A percentile compares a stretch with the other conserved stretches of the same genome.
Evolutionary conservation across 2,113 vertebrate species (phyloP).

Genomic region (Pavo muticus): DNA sequence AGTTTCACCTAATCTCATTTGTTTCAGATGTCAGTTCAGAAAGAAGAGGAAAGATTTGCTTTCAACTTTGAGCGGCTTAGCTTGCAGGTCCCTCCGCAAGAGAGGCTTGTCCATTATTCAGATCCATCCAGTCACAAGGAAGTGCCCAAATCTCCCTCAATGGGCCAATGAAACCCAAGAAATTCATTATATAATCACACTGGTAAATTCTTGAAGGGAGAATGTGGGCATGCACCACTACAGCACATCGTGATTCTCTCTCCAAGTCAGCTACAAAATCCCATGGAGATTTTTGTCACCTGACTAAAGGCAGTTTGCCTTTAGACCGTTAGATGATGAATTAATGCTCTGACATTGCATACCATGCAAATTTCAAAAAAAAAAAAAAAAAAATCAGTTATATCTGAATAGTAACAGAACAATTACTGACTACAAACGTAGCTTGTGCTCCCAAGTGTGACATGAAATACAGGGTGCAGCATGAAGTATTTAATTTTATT

Average conservation of each 20-base stretch:
- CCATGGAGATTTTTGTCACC: neutral
- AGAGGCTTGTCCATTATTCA: neutral
- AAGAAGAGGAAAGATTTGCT: neutral
- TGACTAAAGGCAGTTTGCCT: neutral
- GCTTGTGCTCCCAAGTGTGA: too few species aligned
- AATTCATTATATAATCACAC: neutral
- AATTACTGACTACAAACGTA: neutral
- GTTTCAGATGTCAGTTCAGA: conserved; percentile 4
- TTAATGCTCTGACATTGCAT: neutral
- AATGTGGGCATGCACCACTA: neutral
- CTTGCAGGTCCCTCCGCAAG: neutral
- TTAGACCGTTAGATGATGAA: neutral
- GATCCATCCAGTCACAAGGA: neutral
- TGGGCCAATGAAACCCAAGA: neutral
- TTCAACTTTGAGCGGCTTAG: neutral
- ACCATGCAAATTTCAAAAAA: neutral
- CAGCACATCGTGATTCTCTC: neutral
- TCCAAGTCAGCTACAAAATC: neutral
- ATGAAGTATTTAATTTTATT: neutral
- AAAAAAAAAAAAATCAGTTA: rapidly evolving
- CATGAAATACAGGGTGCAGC: neutral
- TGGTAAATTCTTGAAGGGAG: neutral
- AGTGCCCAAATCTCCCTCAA: neutral
- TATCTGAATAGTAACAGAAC: neutral
- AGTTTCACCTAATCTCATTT: neutral